Conservation (phyloP, 2,888 invertebrate species). For the Idaea aversata region DNA sequence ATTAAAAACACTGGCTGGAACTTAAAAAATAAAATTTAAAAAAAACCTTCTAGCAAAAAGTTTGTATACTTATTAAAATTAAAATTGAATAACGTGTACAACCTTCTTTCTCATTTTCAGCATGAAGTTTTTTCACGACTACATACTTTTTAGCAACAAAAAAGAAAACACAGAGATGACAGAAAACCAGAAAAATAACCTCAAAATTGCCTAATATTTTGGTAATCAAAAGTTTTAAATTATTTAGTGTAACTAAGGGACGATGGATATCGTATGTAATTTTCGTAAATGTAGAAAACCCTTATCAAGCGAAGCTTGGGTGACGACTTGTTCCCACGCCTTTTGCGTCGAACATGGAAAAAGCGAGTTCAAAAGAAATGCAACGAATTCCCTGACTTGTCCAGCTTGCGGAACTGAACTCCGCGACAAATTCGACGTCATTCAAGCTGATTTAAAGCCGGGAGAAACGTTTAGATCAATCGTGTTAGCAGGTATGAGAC, state of each 20-base stretch:
- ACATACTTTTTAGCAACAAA: constrained; percentile 4
- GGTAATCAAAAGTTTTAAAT: constrained; percentile 9
- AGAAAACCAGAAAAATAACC: constrained; percentile 78
- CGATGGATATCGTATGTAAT: constrained; percentile 73
- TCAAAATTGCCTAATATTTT: constrained; percentile 43
- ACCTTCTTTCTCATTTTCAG: neutral
- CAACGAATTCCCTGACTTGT: constrained; percentile 68
- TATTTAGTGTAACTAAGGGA: constrained; percentile 6
- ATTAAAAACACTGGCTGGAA: neutral
- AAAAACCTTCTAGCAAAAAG: neutral
- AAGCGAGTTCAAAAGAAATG: constrained; percentile 68
- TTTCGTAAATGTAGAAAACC: constrained; percentile 75
- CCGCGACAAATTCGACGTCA: constrained; percentile 75
- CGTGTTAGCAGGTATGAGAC: constrained; percentile 75
- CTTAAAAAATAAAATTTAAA: neutral
- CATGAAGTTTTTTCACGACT: neutral
- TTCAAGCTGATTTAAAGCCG: constrained; percentile 75
- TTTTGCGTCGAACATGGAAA: constrained; percentile 79
- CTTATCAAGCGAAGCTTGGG: constrained; percentile 72
- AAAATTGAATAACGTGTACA: neutral
- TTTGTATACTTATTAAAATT: neutral
- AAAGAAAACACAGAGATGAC: constrained; percentile 3
- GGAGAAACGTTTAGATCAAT: constrained; percentile 77
- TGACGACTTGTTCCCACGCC: constrained; percentile 78
- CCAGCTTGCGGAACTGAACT: constrained; percentile 75